Conservation (phyloP, 2,113 vertebrate species). For the Pelmatolapia mariae region DNA sequence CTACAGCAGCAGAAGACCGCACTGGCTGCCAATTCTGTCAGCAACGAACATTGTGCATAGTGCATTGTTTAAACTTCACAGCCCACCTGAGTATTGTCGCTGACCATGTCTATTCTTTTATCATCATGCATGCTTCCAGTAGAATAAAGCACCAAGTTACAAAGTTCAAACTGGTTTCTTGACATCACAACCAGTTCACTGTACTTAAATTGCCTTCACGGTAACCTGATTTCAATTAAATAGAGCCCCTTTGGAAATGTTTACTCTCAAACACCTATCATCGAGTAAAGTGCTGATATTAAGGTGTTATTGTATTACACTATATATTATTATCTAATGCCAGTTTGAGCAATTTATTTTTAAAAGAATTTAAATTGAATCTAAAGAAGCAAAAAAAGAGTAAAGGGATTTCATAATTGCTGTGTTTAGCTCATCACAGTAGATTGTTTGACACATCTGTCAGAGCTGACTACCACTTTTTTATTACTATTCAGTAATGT, state of each 20-base stretch:
- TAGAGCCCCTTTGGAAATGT: background rate
- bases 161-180: background rate
- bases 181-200: background rate
- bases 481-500: background rate
- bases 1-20: background rate
- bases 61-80: background rate
- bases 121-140: background rate
- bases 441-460: slow-evolving; percentile 14
- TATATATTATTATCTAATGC: slow-evolving; percentile 5
- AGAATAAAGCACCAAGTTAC: background rate
- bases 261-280: background rate
- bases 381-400: slow-evolving; percentile 24
- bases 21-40: background rate
- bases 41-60: background rate
- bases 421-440: background rate
- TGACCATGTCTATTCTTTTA: background rate
- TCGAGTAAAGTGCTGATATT: background rate
- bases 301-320: background rate
- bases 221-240: background rate
- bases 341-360: slow-evolving; percentile 19
- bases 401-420: background rate
- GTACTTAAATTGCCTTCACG: background rate
- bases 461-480: slow-evolving; percentile 25
- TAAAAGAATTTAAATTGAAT: slow-evolving; percentile 35
- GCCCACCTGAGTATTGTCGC: background rate